Base-by-base conservation (phyloP, 2,888 invertebrate species). In the Amiota minor region DNA sequence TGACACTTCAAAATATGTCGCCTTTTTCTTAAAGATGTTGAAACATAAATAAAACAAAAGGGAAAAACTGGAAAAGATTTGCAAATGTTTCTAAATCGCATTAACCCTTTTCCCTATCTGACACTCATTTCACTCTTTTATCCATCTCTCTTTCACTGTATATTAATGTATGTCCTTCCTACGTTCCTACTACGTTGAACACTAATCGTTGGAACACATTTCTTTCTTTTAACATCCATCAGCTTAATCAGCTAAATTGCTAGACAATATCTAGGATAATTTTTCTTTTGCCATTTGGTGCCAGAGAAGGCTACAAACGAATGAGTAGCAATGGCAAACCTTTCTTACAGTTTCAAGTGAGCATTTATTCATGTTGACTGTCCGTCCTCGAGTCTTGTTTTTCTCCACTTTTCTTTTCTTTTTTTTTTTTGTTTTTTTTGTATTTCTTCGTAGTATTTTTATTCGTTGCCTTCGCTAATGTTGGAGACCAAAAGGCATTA, bases 171-270 rank as follows among this genome's bases (percentile, higher is more conserved):
- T 73, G 9, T 23, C 46, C 72, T 73, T 72, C 77, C 75, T 74
- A 74, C 70, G 79, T 74, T 74, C 76, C 76, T 75, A 73, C 20
- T 47, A 46, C 18, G 69, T 75, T 69, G 76, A 74, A 47, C 73
- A 80, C 78, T 83, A 82, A 83, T 83, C 84, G 83, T 76, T 77
- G 73, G 75, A 80, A 74, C 35, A 35, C 82, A 80, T 81, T 81
- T 77, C 81, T 78, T 76, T 35, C 35, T 35, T 78, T 82, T 84
- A 83, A 79, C 83, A 84, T 84, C 83, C 84, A 84, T 84, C 84
- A 84, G 83, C 84, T 82, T 84, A 84, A 84, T 84, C 83, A 84
- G 83, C 83, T 84, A 83, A 84, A 84, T 84, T 84, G 84, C 83
- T 80, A 84, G 84, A 83, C 83, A 84, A 83, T 83, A 83, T 83